These are phyloP conservation scores for Gasterosteus aculeatus DNA, from an alignment of 2,113 vertebrate genomes.

Conservation along the genomic window DNA sequence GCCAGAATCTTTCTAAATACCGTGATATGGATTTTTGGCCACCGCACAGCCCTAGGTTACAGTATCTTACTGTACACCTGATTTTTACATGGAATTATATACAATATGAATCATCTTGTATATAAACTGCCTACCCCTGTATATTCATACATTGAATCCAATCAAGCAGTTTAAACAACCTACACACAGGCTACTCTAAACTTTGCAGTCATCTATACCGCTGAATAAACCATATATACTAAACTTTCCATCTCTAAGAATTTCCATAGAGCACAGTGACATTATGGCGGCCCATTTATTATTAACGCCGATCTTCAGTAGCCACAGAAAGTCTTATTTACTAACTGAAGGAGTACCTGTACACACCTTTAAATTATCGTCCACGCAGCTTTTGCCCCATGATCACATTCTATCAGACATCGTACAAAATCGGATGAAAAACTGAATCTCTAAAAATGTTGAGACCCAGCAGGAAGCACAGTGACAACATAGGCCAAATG, in stretches of 20 bases:
- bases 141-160: not conserved
- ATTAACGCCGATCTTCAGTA: conserved; percentile 16
- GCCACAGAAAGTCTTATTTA: conserved; percentile 5
- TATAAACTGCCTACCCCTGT: not conserved
- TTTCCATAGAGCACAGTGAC: conserved; percentile 22
- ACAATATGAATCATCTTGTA: too few relatives aligned
- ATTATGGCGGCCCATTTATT: conserved; percentile 28
- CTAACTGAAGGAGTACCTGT: conserved; percentile 20
- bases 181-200: conserved; percentile 6
- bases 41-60: not conserved
- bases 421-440: not conserved
- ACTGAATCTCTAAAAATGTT: conserved; percentile 2
- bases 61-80: not conserved
- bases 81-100: not conserved
- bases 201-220: conserved; percentile 27
- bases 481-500: conserved; percentile 1
- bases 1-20: too few relatives aligned
- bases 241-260: conserved; percentile 33
- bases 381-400: not conserved
- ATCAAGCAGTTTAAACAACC: conserved; percentile 4
- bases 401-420: not conserved
- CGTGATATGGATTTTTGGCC: too few relatives aligned
- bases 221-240: conserved; percentile 22
- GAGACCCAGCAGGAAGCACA: conserved; percentile 2
- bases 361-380: not conserved